phyloP scores from a whole-genome alignment of 2,113 vertebrate genomes.

The Oenanthe melanoleuca region DNA sequence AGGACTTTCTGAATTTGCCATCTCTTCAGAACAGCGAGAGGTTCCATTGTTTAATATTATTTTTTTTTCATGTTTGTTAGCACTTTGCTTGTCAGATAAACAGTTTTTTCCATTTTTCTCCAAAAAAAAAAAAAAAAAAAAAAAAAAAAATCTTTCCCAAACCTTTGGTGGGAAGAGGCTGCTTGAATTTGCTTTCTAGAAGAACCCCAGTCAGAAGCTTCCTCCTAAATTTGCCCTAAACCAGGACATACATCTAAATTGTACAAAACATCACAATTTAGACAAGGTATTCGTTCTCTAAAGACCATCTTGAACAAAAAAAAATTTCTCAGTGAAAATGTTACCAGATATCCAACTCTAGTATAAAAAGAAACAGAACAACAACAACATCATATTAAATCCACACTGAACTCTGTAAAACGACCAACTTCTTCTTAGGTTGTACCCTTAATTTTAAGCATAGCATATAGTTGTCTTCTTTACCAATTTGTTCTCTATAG shows the following conservation, averaged over 20 bases:
- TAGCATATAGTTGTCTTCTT: neutral
- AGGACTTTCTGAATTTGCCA: neutral
- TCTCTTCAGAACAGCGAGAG: neutral
- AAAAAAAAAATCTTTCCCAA: neutral
- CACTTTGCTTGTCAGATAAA: neutral
- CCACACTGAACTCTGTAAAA: neutral
- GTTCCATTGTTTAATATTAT: neutral
- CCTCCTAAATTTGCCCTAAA: neutral
- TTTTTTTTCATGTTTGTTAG: neutral
- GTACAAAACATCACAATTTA: neutral
- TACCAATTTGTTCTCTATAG: neutral
- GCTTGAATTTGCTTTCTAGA: neutral
- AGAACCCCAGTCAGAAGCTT: neutral
- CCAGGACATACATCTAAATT: neutral
- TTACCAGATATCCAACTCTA: neutral
- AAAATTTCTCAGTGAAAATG: neutral
- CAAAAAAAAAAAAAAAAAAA: neutral
- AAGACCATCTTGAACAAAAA: neutral
- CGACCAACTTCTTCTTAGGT: neutral
- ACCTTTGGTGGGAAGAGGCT: fast-evolving
- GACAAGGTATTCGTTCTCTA: neutral
- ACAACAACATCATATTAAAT: neutral
- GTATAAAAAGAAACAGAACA: neutral
- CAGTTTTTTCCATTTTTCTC: neutral
- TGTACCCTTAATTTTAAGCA: neutral